Base-by-base conservation (phyloP, 2,888 invertebrate species). In the Caradrina clavipalpis region DNA sequence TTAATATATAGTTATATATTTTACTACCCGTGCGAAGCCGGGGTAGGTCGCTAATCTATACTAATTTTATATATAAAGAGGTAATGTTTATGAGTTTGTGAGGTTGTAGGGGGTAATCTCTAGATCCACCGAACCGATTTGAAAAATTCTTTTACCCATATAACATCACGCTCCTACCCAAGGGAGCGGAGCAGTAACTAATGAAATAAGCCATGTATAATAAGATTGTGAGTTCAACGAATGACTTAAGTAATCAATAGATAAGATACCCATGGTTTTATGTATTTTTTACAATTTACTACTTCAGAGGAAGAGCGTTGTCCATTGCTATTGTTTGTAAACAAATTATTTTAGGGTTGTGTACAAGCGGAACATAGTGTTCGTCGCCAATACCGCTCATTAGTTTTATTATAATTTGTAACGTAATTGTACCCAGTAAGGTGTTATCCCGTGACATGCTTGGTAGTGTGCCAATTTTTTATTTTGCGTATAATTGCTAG, bases 361-460 rank as follows among this genome's bases (percentile, higher is more conserved):
- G 7, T n/a, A 59, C 39, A 69, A 35, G 50, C 5, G 13, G 59
- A 56, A 17, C 49, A 59, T 61, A 10, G 54, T 54, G 42, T 50
- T n/a, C 10, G 11, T 67, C 35, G 31, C 61, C 19, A 53, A 54
- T 51, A 63, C 64, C 53, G 61, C 63, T 69, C 39, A 74, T 66
- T 73, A 75, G 58, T 80, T 57, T 57, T 45, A 73, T 63, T 49
- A 64, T 21, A 59, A 45, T 45, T 80, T 77, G 68, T 63, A 72
- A 66, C 73, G 61, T 69, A 61, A 72, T 74, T 76, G 68, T 71
- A 82, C 82, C 82, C 81, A 73, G 78, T 82, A 87, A 75, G 85
- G 85, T 55, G 84, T 81, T 85, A 88, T 87, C 88, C 80, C 85
- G 89, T 90, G 91, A 91, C 89, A 89, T 85, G 74, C 81, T 89